Base-by-base conservation (phyloP, 92 coral and sea anemone genomes). In the Zoanthus solanderi region DNA sequence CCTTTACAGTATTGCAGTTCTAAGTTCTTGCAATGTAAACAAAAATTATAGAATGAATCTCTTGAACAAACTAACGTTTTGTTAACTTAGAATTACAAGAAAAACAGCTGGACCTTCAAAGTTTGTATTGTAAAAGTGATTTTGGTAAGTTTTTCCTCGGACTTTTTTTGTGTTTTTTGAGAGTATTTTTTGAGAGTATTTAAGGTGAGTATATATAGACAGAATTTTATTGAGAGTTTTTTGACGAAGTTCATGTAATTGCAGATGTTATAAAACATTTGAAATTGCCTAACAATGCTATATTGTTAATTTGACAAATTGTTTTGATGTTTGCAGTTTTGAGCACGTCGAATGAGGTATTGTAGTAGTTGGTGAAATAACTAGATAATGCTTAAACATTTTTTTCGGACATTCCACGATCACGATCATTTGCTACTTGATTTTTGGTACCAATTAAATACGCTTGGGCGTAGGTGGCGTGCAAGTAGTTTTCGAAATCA, bases 61-160 rank as follows among this genome's bases (percentile, higher is more conserved):
- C 9, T 37, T 37, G 42, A 37, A 37, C 42, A 37, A 37, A 37
- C 42, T 37, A 37, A 37, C 42, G 0, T n/a, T 29, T n/a, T 60
- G 5, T 63, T 23, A 63, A 13, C 2, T 34, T n/a, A 63, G 84
- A 66, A 47, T 79, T 29, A 58, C 15, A 67, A 6, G 31, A 66
- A 78, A 42, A 78, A 30, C 57, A 78, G 50, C 29, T 66, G 14
- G 83, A 78, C 28, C 10, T 78, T 8, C 60, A 69, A 61, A 79
- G 48, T 61, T 45, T 63, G 11, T 79, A 79, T 47, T 79, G 84
- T 44, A 71, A 79, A 15, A 79, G 72, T 18, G 84, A 79, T 9
- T 79, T 79, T 42, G 84, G 84, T 61, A 63, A 79, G 84, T 61
- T 63, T 0, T 34, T 44, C 34, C 17, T 47, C 31, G n/a, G 10